phyloP scores from a whole-genome alignment of 2,888 invertebrate species.

The Drepana falcataria region DNA sequence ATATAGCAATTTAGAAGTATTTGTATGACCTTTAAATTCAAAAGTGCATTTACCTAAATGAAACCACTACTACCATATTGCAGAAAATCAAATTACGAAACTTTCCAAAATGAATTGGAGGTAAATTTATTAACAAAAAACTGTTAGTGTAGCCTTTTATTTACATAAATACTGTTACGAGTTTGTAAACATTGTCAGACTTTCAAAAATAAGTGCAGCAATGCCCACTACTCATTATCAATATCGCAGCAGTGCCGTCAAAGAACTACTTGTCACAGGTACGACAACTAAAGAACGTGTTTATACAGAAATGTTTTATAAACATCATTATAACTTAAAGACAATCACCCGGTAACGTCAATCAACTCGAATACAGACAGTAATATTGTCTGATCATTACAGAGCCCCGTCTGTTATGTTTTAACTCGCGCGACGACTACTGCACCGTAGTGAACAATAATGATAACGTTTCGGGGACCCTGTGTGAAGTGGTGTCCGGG shows the following conservation, averaged over 20 bases:
- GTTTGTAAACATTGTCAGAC: conserved; percentile 10
- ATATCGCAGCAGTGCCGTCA: conserved; percentile 7
- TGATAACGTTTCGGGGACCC: conserved; percentile 13
- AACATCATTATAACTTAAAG: conserved; percentile 57
- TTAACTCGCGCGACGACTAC: conserved; percentile 9
- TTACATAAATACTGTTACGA: conserved; percentile 1
- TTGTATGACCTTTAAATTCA: not conserved
- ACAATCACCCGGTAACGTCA: conserved; percentile 50
- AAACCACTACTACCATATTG: conserved; percentile 1
- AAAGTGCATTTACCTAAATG: not conserved
- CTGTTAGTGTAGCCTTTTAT: not conserved
- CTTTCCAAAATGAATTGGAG: conserved; percentile 34
- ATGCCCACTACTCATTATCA: conserved; percentile 8
- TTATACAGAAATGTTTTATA: conserved; percentile 50
- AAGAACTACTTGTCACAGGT: conserved; percentile 25
- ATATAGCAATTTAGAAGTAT: too few species aligned
- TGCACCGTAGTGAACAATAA: conserved; percentile 6
- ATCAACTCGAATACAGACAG: conserved; percentile 35
- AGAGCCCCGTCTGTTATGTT: conserved; percentile 11
- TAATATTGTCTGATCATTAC: conserved; percentile 30
- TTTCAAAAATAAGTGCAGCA: conserved; percentile 6
- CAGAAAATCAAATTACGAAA: conserved; percentile 25
- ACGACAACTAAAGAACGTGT: conserved; percentile 37
- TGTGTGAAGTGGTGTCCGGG: conserved; percentile 29
- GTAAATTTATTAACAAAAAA: conserved; percentile 19